Evolutionary conservation across 2,797 vertebrate species (phyloP), one percentile per base, ranked within the genome.

Genomic region (Astyanax mexicanus): DNA sequence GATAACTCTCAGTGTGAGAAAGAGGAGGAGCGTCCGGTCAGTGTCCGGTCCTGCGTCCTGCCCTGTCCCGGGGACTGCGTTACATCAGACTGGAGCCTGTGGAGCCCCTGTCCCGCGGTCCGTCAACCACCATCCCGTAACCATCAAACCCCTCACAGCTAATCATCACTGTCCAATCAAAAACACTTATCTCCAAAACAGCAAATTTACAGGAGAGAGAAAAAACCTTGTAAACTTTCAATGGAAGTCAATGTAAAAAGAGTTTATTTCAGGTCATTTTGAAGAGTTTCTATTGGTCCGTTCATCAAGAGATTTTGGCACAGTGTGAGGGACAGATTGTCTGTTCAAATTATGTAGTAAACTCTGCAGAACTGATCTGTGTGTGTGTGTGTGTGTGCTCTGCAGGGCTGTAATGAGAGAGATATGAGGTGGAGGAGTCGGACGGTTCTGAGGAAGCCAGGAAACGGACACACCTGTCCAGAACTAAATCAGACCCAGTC

Each of bases 61-160:
- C 89, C 91, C 40, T 96, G 95, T 74, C 92, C 95, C 71, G 87
- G 67, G 25, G 92, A 95, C 71, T 96, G 95, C 71, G 94, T 94
- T 4, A 89, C 95, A 89, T 96, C 95, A 42, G 88, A 92, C 19
- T 96, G 95, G 95, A 93, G 93, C 49, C 86, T 83, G 3, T 96
- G 95, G 95, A 95, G 90, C 85, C 81, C 64, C 0, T 96, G 95
- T 65, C 88, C 93, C 0, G 85, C 93, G 91, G 95, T 96, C 87
- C 88, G 84, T 72, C 44, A 40, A 6, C 47, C 37, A 44, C 12
- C n/a, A n/a, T n/a, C n/a, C n/a, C n/a, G n/a, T n/a, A n/a, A n/a
- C n/a, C n/a, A n/a, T n/a, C n/a, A n/a, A n/a, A n/a, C n/a, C n/a
- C n/a, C n/a, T n/a, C n/a, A n/a, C n/a, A n/a, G n/a, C n/a, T n/a